Percentiles rank a stretch among this genome's conserved stretches.
Evolutionary conservation across 1,140 invertebrate species (phyloP).

Genomic region (Ctenoplectra terminalis): DNA sequence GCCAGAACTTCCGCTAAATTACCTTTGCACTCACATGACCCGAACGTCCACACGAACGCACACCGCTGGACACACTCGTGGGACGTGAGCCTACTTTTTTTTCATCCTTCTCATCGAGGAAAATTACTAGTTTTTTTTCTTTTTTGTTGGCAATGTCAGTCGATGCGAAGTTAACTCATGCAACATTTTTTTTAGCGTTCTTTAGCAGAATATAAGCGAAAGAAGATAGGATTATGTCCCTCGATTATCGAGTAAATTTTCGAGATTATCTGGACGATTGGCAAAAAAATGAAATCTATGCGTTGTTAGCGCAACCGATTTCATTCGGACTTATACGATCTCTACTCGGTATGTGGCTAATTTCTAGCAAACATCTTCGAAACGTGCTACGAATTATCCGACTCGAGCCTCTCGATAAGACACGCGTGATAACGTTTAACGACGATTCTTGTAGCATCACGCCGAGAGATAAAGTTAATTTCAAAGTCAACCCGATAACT

Average conservation of each 20-base stretch:
- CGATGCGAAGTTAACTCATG: background rate
- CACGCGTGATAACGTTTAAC: background rate
- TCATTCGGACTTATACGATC: too few relatives aligned
- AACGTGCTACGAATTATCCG: too few relatives aligned
- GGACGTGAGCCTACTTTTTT: background rate
- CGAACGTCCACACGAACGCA: background rate
- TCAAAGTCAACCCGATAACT: background rate
- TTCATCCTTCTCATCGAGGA: background rate
- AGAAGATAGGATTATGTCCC: too few relatives aligned
- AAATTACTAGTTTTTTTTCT: background rate
- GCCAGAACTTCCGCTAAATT: slow-evolving; percentile 61
- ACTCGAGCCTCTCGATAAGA: background rate
- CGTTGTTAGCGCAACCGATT: too few relatives aligned
- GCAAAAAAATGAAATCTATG: too few relatives aligned
- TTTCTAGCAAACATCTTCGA: too few relatives aligned
- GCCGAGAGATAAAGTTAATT: background rate
- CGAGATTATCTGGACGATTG: too few relatives aligned
- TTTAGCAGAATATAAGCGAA: too few relatives aligned
- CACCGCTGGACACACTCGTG: background rate
- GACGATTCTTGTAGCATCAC: background rate
- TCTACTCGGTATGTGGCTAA: too few relatives aligned
- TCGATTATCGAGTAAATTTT: too few relatives aligned
- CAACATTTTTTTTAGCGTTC: too few relatives aligned
- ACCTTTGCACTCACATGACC: slow-evolving; percentile 39
- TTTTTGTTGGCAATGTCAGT: background rate